Percentiles rank a stretch among this genome's conserved stretches.
Evolutionary conservation across 2,797 vertebrate genomes (phyloP).

Genomic region (Lithobates pipiens): DNA sequence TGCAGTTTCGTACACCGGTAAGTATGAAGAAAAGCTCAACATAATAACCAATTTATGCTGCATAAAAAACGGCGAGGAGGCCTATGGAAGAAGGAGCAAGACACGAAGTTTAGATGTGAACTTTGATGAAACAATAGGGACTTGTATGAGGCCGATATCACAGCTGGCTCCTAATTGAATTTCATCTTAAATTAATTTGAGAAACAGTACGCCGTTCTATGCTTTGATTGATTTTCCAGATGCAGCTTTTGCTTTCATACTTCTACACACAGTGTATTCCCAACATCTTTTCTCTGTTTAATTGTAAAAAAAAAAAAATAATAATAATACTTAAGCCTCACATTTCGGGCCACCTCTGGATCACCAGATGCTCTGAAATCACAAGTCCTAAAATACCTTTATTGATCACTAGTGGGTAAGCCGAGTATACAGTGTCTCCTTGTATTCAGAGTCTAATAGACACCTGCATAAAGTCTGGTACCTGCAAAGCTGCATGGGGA

Average conservation of each 20-base stretch:
- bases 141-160: slow-evolving; percentile 33
- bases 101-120: slow-evolving; percentile 14
- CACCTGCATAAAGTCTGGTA: not conserved
- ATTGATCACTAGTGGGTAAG: not conserved
- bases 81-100: not conserved
- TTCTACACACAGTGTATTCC: not conserved
- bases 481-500: not conserved
- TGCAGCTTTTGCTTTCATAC: not conserved
- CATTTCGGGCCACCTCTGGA: not conserved
- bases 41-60: not conserved
- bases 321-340: not conserved
- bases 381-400: not conserved
- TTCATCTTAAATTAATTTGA: slow-evolving; percentile 30
- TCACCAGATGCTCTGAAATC: not conserved
- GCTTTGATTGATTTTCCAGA: not conserved
- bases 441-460: not conserved
- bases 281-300: not conserved
- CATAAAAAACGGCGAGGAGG: not conserved
- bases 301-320: not conserved
- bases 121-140: slow-evolving; percentile 24
- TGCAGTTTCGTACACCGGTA: not conserved
- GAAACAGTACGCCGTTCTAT: slow-evolving; percentile 27
- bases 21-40: not conserved
- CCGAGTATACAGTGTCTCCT: not conserved
- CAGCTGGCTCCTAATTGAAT: slow-evolving; percentile 49